Conservation (phyloP, 1,140 invertebrate genomes). For the Marisa cornuarietis region DNA sequence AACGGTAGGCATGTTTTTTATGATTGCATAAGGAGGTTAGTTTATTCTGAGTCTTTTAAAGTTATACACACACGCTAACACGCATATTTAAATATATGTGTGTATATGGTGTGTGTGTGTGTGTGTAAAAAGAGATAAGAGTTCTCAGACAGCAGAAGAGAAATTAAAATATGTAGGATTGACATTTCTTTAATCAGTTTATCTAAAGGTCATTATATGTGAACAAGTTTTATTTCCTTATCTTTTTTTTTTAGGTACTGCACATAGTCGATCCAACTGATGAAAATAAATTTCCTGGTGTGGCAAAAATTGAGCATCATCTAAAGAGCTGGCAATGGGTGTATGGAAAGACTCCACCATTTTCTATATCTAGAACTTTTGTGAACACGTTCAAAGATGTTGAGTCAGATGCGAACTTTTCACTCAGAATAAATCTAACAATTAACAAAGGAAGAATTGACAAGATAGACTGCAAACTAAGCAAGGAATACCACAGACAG, state of each 20-base stretch:
- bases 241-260: conserved; percentile 3
- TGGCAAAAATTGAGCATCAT: conserved; percentile 73
- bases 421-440: neutral
- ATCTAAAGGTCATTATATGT: neutral
- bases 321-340: conserved; percentile 87
- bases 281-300: conserved; percentile 82
- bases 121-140: neutral
- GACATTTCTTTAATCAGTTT: neutral
- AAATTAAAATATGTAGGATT: neutral
- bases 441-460: conserved; percentile 6
- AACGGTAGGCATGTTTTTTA: conserved; percentile 77
- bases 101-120: neutral
- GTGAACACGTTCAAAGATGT: neutral
- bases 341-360: conserved; percentile 87
- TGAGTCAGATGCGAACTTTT: neutral
- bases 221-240: neutral
- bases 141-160: neutral
- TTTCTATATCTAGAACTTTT: conserved; percentile 68
- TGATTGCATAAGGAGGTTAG: conserved; percentile 71
- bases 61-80: neutral
- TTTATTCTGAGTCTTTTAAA: neutral
- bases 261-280: conserved; percentile 88
- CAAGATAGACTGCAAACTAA: neutral
- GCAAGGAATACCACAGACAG: neutral
- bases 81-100: no score